Percentiles rank a stretch among this genome's conserved stretches.
Conservation (phyloP, 2,113 vertebrate genomes). For the Poeciliopsis turrubarensis region DNA sequence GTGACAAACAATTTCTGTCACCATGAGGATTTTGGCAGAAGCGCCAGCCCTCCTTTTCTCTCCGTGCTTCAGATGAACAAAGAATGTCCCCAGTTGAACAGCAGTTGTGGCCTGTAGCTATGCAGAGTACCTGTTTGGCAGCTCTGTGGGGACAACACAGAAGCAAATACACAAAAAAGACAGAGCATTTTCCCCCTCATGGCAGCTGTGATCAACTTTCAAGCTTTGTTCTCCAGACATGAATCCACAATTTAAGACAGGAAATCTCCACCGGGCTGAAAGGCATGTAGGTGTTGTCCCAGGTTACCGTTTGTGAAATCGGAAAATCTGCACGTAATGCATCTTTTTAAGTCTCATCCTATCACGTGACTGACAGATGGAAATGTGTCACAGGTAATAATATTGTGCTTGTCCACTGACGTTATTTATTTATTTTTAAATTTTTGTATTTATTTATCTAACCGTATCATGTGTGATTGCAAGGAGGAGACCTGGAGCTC, state of each 20-base stretch:
- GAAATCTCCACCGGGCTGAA: neutral
- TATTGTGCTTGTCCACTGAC: too few species aligned
- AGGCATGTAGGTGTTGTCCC: neutral
- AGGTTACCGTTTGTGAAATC: neutral
- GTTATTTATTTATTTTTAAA: neutral
- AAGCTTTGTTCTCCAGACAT: slow-evolving; percentile 29
- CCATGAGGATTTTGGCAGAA: slow-evolving; percentile 52
- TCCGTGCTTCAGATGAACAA: slow-evolving; percentile 55
- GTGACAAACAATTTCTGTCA: slow-evolving; percentile 64
- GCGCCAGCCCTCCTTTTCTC: slow-evolving; percentile 34
- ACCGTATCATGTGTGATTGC: too few species aligned
- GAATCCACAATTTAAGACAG: slow-evolving; percentile 12
- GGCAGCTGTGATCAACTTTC: slow-evolving; percentile 58
- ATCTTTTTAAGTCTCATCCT: neutral
- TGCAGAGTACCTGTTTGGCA: slow-evolving; percentile 19
- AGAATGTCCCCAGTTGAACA: slow-evolving; percentile 41
- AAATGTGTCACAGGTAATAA: too few species aligned
- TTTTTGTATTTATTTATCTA: neutral
- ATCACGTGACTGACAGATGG: too few species aligned
- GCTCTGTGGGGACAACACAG: slow-evolving; percentile 51
- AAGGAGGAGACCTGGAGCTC: too few species aligned
- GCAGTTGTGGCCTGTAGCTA: slow-evolving; percentile 62
- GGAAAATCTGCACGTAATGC: neutral
- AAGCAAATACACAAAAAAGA: slow-evolving; percentile 40
- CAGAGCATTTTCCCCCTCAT: slow-evolving; percentile 41